Evolutionary conservation across 2,113 vertebrate genomes (phyloP).

Genomic region (Poeciliopsis turrubarensis): DNA sequence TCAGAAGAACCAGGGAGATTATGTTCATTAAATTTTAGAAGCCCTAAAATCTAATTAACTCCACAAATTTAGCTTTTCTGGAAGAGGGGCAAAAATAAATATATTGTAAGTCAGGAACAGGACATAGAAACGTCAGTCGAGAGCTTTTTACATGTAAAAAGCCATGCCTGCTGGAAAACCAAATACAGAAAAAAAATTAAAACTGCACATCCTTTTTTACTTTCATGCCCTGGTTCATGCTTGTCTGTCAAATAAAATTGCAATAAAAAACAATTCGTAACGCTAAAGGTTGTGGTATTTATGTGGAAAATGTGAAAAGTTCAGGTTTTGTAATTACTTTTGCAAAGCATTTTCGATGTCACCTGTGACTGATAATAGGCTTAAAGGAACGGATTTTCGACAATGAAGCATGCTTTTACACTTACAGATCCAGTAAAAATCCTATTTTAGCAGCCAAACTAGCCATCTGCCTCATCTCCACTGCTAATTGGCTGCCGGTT

Average conservation of each 20-base stretch:
- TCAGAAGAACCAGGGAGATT: too few species aligned
- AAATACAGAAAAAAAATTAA: too few species aligned
- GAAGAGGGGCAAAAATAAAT: too few species aligned
- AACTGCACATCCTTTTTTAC: neutral
- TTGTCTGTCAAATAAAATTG: neutral
- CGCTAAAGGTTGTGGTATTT: neutral
- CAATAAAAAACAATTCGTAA: neutral
- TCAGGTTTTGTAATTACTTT: neutral
- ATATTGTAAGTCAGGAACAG: too few species aligned
- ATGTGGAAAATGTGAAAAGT: neutral
- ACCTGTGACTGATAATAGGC: conserved; percentile 44
- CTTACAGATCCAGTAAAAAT: conserved; percentile 63
- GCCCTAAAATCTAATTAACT: too few species aligned
- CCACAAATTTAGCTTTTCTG: too few species aligned
- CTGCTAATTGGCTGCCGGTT: conserved; percentile 62
- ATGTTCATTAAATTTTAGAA: too few species aligned
- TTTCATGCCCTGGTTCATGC: neutral
- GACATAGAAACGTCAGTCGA: too few species aligned
- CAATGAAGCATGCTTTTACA: conserved; percentile 45
- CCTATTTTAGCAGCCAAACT: conserved; percentile 70
- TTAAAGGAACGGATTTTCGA: conserved; percentile 34
- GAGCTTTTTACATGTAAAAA: neutral
- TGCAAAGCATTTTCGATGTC: conserved; percentile 4
- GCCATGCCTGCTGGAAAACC: neutral
- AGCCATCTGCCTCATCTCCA: conserved; percentile 63